Conservation (phyloP, 2,113 vertebrate species). For the Corapipo altera region DNA sequence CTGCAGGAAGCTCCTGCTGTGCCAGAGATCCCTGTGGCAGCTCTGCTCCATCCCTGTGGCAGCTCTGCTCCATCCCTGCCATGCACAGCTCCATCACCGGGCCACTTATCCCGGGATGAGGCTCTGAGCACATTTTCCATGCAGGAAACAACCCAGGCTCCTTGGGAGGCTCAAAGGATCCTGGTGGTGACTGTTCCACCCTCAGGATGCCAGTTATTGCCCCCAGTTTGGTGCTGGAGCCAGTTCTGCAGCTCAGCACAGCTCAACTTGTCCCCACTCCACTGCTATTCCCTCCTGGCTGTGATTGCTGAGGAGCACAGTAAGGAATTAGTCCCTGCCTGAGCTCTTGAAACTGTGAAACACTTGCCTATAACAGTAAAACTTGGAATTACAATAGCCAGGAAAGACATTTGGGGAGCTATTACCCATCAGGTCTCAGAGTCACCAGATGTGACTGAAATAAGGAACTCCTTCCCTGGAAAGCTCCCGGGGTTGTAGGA, state of each 20-base stretch:
- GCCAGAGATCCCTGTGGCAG: background rate
- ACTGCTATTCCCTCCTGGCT: background rate
- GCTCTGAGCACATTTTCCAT: background rate
- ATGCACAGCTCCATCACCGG: background rate
- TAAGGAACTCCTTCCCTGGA: background rate
- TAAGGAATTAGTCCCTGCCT: background rate
- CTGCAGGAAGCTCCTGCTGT: background rate
- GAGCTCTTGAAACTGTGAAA: background rate
- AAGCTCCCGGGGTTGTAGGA: background rate
- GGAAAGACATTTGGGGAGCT: slow-evolving; percentile 6
- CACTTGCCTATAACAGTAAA: slow-evolving; percentile 1
- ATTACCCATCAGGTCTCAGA: background rate
- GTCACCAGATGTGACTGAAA: background rate
- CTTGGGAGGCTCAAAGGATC: background rate
- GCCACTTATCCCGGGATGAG: background rate
- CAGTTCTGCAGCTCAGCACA: background rate
- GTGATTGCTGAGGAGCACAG: background rate
- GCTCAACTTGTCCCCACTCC: background rate
- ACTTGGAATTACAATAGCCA: background rate
- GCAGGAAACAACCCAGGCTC: background rate
- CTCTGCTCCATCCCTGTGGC: background rate
- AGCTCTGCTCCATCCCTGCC: background rate
- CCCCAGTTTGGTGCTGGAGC: background rate
- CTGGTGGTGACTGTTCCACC: background rate
- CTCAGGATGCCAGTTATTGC: background rate